These are phyloP conservation scores for Mus spicilegus DNA, from an alignment of 2,113 vertebrate species.

Conservation along the genomic window DNA sequence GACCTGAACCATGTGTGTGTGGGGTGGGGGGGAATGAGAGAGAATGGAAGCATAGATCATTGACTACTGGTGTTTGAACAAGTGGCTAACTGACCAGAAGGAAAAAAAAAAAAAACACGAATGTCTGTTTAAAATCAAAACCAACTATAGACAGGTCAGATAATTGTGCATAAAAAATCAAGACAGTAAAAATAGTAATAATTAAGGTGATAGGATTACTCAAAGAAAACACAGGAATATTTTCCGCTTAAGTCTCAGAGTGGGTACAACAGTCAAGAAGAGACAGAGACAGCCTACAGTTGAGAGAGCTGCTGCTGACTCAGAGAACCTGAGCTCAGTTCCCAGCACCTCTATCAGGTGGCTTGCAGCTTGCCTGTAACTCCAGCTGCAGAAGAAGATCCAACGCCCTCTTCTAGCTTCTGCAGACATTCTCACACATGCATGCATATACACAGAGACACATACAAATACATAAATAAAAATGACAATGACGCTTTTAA, in stretches of 20 bases:
- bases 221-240: slow-evolving; percentile 7
- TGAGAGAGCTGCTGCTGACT: too few species aligned
- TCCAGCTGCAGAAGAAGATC: background rate
- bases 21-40: background rate
- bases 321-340: background rate
- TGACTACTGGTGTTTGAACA: slow-evolving; percentile 1
- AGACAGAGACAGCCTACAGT: background rate
- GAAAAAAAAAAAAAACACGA: background rate
- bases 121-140: slow-evolving; percentile 34
- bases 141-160: background rate
- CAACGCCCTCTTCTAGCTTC: background rate
- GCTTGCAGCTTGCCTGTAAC: background rate
- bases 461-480: background rate
- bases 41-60: background rate
- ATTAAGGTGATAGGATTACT: background rate
- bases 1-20: background rate
- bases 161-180: slow-evolving; percentile 39
- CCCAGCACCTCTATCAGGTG: background rate
- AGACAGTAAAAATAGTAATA: background rate
- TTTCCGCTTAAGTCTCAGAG: background rate
- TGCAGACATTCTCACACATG: too few species aligned
- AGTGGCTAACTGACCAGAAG: background rate
- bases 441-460: background rate
- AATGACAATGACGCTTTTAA: too few species aligned
- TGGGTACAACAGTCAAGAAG: background rate